phyloP scores from a whole-genome alignment of 1,140 invertebrate genomes.

The Druon quercuslanigerum region DNA sequence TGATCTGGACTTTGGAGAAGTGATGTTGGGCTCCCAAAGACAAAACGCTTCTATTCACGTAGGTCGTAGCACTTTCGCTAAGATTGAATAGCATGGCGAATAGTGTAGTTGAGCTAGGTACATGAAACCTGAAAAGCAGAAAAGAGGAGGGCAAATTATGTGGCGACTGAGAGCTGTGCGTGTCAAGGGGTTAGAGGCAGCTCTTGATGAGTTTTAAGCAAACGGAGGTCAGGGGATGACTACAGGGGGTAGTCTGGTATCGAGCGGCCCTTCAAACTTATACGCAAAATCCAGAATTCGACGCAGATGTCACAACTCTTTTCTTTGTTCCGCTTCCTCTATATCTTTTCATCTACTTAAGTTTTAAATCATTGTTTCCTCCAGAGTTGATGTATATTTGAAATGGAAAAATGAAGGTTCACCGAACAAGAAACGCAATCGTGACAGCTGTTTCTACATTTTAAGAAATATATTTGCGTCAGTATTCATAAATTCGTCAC shows the following conservation, averaged over 20 bases:
- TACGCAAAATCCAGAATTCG: constrained; percentile 44
- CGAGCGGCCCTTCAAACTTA: constrained; percentile 39
- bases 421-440: not conserved
- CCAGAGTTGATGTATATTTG: not conserved
- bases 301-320: constrained; percentile 34
- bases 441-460: too few species aligned
- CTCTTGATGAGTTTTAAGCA: constrained; percentile 47
- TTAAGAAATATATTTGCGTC: too few species aligned
- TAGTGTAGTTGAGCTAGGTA: constrained; percentile 39
- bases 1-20: too few species aligned
- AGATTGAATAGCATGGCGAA: constrained; percentile 39
- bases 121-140: constrained; percentile 28
- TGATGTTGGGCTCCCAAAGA: not conserved
- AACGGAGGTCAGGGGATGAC: constrained; percentile 43
- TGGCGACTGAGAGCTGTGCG: constrained; percentile 41
- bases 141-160: not conserved
- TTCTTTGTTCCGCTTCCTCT: not conserved
- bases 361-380: constrained; percentile 34
- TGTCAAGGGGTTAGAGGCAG: constrained; percentile 36
- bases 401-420: constrained; percentile 8
- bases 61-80: constrained; percentile 18
- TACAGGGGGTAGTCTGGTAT: constrained; percentile 41
- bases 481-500: too few species aligned
- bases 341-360: constrained; percentile 29
- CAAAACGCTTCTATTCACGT: constrained; percentile 31